phyloP scores from a whole-genome alignment of 2,888 invertebrate genomes.

The Hemistola chrysoprasaria region DNA sequence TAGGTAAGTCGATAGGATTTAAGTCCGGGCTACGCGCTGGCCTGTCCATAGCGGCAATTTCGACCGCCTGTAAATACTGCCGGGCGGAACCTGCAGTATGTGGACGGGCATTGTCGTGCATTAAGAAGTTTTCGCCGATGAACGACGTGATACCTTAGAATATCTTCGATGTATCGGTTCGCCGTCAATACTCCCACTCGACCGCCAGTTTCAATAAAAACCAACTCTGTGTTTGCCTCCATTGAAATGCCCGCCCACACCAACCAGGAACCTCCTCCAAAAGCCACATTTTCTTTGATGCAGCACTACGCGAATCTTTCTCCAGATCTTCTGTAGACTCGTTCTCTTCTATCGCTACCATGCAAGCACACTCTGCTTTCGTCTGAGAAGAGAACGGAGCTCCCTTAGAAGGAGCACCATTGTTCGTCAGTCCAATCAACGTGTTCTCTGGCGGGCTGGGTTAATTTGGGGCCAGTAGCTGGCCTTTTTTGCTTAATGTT shows the following conservation, averaged over 20 bases:
- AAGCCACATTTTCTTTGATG: slow-evolving; percentile 15
- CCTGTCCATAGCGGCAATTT: slow-evolving; percentile 24
- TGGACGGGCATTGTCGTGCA: slow-evolving; percentile 15
- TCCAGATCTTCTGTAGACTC: slow-evolving; percentile 22
- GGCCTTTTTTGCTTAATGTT: slow-evolving; percentile 2
- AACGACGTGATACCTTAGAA: slow-evolving; percentile 6
- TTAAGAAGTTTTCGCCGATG: slow-evolving; percentile 14
- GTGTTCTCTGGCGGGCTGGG: slow-evolving; percentile 20
- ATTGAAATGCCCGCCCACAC: slow-evolving; percentile 18
- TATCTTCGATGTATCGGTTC: slow-evolving; percentile 9
- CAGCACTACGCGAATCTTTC: slow-evolving; percentile 17
- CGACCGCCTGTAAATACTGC: slow-evolving; percentile 1
- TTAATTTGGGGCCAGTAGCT: slow-evolving; percentile 16
- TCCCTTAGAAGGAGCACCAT: too few species aligned
- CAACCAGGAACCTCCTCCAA: slow-evolving; percentile 18
- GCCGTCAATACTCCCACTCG: too few species aligned
- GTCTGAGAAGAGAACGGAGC: slow-evolving; percentile 16
- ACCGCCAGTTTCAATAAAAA: too few species aligned
- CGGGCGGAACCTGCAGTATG: slow-evolving; percentile 6
- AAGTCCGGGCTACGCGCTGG: slow-evolving; percentile 35
- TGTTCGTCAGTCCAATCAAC: slow-evolving; percentile 21
- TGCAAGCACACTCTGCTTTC: slow-evolving; percentile 18
- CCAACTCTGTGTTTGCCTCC: too few species aligned
- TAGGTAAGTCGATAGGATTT: slow-evolving; percentile 21
- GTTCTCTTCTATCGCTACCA: slow-evolving; percentile 20